Evolutionary conservation across 2,797 vertebrate genomes (phyloP).

Genomic region (Picus viridis): DNA sequence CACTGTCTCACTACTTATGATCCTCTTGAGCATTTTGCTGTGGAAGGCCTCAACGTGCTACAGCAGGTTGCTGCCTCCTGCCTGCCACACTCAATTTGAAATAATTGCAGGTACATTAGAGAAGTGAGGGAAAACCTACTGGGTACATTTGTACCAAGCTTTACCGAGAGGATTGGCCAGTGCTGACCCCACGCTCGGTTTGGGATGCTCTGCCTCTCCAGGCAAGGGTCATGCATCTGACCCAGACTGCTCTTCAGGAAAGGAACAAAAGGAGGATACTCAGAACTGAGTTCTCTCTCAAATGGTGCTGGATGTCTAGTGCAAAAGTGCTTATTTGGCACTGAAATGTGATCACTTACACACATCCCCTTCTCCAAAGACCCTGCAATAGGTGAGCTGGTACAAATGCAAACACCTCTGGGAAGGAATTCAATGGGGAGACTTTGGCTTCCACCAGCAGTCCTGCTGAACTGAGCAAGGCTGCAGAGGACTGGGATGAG

Average conservation of each 20-base stretch:
- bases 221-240: not conserved
- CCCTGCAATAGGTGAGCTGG: not conserved
- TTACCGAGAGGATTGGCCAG: rapidly evolving
- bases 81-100: not conserved
- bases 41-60: not conserved
- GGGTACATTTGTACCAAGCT: not conserved
- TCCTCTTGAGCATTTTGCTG: not conserved
- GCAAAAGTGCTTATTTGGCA: not conserved
- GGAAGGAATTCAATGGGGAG: not conserved
- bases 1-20: not conserved
- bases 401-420: not conserved
- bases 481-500: rapidly evolving
- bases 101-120: not conserved
- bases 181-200: not conserved
- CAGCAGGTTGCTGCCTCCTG: not conserved
- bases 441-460: not conserved
- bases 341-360: not conserved
- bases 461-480: not conserved
- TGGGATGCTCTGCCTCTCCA: not conserved
- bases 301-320: not conserved
- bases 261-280: not conserved
- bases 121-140: not conserved
- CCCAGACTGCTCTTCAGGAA: not conserved
- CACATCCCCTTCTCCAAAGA: not conserved
- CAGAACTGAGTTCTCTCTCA: rapidly evolving